Percentiles rank a stretch among this genome's conserved stretches.
Conservation (phyloP, 2,888 invertebrate species). For the Macrostomum cliftonense region DNA sequence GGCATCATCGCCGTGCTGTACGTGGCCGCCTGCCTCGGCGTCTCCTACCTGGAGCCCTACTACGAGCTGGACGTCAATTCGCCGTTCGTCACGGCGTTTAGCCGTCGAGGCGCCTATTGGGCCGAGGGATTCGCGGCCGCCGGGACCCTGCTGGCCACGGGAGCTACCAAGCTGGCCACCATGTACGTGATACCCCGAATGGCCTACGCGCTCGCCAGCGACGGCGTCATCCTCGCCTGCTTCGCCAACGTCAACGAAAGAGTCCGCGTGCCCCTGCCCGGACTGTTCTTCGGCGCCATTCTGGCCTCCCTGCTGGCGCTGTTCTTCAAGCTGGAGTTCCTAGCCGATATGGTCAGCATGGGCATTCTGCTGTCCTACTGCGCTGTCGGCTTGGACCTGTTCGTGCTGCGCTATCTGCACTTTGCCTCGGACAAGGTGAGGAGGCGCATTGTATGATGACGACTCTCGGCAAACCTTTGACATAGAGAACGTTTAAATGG, state of each 20-base stretch:
- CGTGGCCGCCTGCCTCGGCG: not conserved
- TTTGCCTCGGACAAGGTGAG: not conserved
- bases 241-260: not conserved
- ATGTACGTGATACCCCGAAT: not conserved
- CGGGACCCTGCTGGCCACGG: not conserved
- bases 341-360: not conserved
- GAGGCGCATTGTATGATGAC: too few relatives aligned
- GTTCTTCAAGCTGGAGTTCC: not conserved
- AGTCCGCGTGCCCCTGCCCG: not conserved
- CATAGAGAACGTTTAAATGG: too few relatives aligned
- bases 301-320: not conserved
- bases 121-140: not conserved
- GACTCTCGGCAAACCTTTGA: too few relatives aligned
- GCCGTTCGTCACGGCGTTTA: not conserved
- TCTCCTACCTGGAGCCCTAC: not conserved
- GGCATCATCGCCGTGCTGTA: not conserved
- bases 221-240: not conserved
- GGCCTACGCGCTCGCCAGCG: not conserved
- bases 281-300: not conserved
- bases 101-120: not conserved
- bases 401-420: not conserved
- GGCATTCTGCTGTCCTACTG: not conserved
- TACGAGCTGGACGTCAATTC: not conserved
- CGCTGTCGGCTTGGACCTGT: not conserved
- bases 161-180: not conserved